Evolutionary conservation across 2,888 invertebrate genomes (phyloP).

Genomic region (Mesoligia furuncula): DNA sequence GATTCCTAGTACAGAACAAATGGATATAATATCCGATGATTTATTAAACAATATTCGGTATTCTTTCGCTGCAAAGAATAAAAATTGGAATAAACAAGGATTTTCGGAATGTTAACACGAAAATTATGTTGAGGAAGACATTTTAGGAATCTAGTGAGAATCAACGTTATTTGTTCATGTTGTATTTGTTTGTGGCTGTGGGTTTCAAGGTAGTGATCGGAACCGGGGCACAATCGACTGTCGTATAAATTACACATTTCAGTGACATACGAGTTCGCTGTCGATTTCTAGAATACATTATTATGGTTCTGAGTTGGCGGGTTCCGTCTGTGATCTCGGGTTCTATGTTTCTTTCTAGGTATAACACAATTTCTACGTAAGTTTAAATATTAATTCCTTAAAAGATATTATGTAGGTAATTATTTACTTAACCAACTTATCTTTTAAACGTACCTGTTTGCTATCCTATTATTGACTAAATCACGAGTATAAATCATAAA

Average conservation of each 20-base stretch:
- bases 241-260: conserved; percentile 69
- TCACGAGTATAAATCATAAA: background rate
- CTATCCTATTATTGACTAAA: background rate
- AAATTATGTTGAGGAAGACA: conserved; percentile 67
- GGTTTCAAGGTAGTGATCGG: conserved; percentile 62
- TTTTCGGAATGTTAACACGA: conserved; percentile 66
- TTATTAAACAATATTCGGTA: conserved; percentile 56
- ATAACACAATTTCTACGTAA: background rate
- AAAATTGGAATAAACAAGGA: conserved; percentile 66
- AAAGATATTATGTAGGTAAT: too few species aligned
- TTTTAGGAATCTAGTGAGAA: conserved; percentile 57
- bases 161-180: conserved; percentile 59
- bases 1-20: conserved; percentile 51
- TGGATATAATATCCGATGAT: conserved; percentile 55
- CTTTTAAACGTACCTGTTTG: background rate
- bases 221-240: conserved; percentile 56
- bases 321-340: conserved; percentile 11
- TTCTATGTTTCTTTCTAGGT: background rate
- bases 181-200: conserved; percentile 61
- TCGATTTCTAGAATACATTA: conserved; percentile 47
- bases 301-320: conserved; percentile 43
- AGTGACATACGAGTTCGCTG: conserved; percentile 63
- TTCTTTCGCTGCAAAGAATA: conserved; percentile 53
- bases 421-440: background rate
- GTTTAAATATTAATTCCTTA: background rate